These are phyloP conservation scores for Cyphomyrus plagiostoma DNA, from an alignment of 2,113 vertebrate genomes.

Conservation along the genomic window DNA sequence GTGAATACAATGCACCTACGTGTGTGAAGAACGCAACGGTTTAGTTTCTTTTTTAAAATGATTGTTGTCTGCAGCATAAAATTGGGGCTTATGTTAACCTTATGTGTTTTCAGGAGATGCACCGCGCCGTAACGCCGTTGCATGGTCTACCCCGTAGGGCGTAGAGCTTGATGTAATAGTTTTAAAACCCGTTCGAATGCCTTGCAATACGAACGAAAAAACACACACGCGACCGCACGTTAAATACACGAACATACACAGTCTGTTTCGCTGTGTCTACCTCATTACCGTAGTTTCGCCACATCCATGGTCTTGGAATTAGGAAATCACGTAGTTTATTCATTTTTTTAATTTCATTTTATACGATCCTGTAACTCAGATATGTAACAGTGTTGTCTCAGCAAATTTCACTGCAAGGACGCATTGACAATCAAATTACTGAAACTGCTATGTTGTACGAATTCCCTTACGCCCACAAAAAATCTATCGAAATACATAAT, in stretches of 20 bases:
- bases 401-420: slow-evolving; percentile 64
- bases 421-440: slow-evolving; percentile 81
- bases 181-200: slow-evolving; percentile 45
- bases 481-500: slow-evolving; percentile 19
- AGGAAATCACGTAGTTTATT: slow-evolving; percentile 30
- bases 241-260: slow-evolving; percentile 41
- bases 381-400: slow-evolving; percentile 54
- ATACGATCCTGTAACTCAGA: slow-evolving; percentile 45
- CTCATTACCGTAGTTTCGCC: slow-evolving; percentile 72
- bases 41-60: slow-evolving; percentile 25
- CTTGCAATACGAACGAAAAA: slow-evolving; percentile 65
- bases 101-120: slow-evolving; percentile 39
- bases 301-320: slow-evolving; percentile 48
- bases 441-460: slow-evolving; percentile 40
- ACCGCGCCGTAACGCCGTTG: slow-evolving; percentile 44
- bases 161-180: slow-evolving; percentile 42
- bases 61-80: slow-evolving; percentile 35
- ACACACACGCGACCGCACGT: slow-evolving; percentile 38
- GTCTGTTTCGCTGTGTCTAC: slow-evolving; percentile 75
- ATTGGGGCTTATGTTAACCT: slow-evolving; percentile 37
- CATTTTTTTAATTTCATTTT: slow-evolving; percentile 32
- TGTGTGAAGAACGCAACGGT: slow-evolving; percentile 50
- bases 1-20: slow-evolving; percentile 66
- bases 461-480: slow-evolving; percentile 41
- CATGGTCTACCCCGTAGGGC: slow-evolving; percentile 61